Base-by-base conservation (phyloP, 1,140 invertebrate species). In the Thaumatotibia leucotreta region DNA sequence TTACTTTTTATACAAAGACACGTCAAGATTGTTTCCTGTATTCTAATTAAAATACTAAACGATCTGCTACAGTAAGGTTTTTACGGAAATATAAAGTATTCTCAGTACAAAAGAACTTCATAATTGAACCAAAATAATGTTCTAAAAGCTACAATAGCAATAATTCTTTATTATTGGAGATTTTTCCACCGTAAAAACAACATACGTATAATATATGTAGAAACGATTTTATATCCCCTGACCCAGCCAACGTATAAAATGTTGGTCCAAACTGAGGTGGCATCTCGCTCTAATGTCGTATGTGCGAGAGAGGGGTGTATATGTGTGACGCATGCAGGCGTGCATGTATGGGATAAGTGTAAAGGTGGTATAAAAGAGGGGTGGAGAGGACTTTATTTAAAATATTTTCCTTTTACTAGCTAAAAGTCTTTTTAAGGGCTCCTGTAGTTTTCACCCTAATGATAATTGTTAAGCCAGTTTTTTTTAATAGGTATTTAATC, bases 181-280 rank as follows among this genome's bases (percentile, higher is more conserved):
- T 79, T 80, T 77, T 79, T 78, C 74, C 74, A 76, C 79, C 69
- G 77, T 66, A 68, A 72, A 80, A 22, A 58, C 72, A n/a, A 69
- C 70, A 20, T 66, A 65, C 65, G 63, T 74, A 63, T 74, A 66
- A n/a, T 75, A 66, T 77, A 76, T 73, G 77, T 85, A 70, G 73
- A 86, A 90, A 83, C 85, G 86, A 91, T 91, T 89, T 91, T 91
- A 91, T 88, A 89, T 90, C 88, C n/a, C 86, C 84, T 91, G 88
- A 91, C 88, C 88, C 85, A 73, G 86, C 82, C 81, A 91, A 91
- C 88, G 85, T 88, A 91, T 91, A 91, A 91, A 89, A 89, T 86
- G 86, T 91, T 91, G 80, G 85, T 84, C 88, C 85, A 86, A 86
- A 86, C 82, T 82, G 69, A 65, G 67, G 5, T 24, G 50, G 62